These are phyloP conservation scores for Odontophorus gujanensis DNA, from an alignment of 2,113 vertebrate genomes.

Conservation along the genomic window DNA sequence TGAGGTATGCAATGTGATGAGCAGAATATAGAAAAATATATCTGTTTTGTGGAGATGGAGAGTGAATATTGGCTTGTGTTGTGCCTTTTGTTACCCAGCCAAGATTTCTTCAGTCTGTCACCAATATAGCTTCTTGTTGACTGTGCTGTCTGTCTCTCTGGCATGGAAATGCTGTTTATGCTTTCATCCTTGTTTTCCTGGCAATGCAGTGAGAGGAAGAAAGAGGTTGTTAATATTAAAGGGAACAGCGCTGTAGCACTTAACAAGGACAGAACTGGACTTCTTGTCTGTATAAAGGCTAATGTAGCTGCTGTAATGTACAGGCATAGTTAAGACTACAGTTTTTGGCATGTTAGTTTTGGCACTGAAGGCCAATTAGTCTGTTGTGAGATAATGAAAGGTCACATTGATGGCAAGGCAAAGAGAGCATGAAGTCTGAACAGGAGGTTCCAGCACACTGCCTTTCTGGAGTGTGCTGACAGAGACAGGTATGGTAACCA, in stretches of 20 bases:
- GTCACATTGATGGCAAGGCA: background rate
- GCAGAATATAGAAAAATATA: background rate
- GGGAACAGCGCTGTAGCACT: background rate
- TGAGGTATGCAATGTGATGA: background rate
- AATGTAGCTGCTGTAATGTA: background rate
- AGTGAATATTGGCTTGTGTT: constrained; percentile 1
- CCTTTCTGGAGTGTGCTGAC: background rate
- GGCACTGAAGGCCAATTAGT: background rate
- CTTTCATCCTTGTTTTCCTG: background rate
- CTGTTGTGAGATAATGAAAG: background rate
- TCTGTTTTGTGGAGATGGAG: background rate
- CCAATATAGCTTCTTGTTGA: background rate
- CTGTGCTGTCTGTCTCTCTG: constrained; percentile 11
- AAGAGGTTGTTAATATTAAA: background rate
- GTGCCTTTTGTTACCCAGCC: background rate
- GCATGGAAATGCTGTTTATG: background rate
- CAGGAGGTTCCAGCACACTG: background rate
- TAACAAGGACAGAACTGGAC: background rate
- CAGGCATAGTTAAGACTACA: background rate
- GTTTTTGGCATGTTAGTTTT: background rate
- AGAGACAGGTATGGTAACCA: background rate
- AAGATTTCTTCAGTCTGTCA: constrained; percentile 43
- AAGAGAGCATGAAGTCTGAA: background rate
- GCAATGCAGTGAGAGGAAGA: background rate
- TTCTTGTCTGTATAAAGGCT: background rate